Conservation (phyloP, 64 coral and sea anemone species). For the Porites australiensis region DNA sequence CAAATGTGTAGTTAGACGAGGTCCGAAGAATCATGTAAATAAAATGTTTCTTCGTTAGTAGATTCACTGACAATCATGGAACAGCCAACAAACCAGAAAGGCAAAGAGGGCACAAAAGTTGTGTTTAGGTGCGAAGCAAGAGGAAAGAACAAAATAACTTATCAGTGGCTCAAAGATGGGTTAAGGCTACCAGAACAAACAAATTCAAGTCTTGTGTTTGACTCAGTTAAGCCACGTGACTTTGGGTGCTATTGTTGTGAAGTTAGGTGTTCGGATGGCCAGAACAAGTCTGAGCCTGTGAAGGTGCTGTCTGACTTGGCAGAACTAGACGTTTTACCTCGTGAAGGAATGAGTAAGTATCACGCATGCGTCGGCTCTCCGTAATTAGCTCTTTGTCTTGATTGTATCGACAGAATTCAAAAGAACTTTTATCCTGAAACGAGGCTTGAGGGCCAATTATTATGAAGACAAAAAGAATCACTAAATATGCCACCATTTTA, state of each 20-base stretch:
- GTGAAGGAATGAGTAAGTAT: slow-evolving; percentile 38
- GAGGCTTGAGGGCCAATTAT: background rate
- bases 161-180: background rate
- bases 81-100: background rate
- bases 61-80: background rate
- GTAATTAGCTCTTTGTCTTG: background rate
- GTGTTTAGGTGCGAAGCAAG: background rate
- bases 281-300: background rate
- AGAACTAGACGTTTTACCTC: background rate
- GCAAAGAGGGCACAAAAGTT: background rate
- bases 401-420: too few relatives aligned
- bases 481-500: too few relatives aligned
- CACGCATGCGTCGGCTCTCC: too few relatives aligned
- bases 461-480: too few relatives aligned
- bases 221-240: background rate
- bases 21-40: too few relatives aligned
- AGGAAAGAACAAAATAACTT: background rate
- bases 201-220: background rate
- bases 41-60: background rate
- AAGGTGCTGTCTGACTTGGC: background rate
- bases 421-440: too few relatives aligned
- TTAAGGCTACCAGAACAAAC: background rate
- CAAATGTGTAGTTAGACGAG: too few relatives aligned
- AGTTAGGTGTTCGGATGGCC: background rate
- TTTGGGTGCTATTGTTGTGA: slow-evolving; percentile 26